Percentiles rank a stretch among this genome's conserved stretches.
These are phyloP conservation scores for Diadegma fenestrale DNA, from an alignment of 2,888 invertebrate genomes.

Conservation along the genomic window DNA sequence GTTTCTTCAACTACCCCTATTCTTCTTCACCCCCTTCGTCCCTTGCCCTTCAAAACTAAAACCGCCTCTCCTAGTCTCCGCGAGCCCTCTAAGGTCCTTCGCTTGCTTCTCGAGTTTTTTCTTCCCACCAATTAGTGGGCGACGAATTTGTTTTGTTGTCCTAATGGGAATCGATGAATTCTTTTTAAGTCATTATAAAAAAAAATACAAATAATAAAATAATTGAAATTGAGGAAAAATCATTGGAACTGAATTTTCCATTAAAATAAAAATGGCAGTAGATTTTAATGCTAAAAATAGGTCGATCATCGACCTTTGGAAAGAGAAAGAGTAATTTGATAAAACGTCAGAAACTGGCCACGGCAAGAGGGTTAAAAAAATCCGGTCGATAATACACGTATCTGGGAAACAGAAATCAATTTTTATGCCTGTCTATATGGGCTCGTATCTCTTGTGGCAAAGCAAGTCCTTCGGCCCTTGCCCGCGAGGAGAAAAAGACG, in stretches of 20 bases:
- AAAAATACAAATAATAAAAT: not conserved
- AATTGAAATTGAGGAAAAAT: not conserved
- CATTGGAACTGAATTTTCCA: not conserved
- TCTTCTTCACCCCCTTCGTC: not conserved
- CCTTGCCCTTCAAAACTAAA: not conserved
- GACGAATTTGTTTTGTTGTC: not conserved
- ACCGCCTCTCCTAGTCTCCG: not conserved
- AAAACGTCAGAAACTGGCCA: not conserved
- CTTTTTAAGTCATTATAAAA: no score
- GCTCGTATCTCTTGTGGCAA: conserved; percentile 44
- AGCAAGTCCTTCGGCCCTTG: conserved; percentile 34
- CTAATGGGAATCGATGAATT: not conserved
- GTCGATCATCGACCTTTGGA: not conserved
- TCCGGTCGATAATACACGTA: conserved; percentile 41
- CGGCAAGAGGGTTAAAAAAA: not conserved
- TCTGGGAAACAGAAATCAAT: conserved; percentile 56
- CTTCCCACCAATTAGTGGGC: not conserved
- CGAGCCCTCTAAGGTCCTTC: not conserved
- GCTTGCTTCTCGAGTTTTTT: not conserved
- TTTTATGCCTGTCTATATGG: conserved; percentile 49
- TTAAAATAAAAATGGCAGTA: not conserved
- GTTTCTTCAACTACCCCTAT: conserved; percentile 30
- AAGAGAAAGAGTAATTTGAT: not conserved
- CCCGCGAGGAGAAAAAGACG: not conserved
- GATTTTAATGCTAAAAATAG: not conserved